Percentiles rank a stretch among this genome's conserved stretches.
Conservation (phyloP, 1,140 invertebrate genomes). For the Calosoma granatense region DNA sequence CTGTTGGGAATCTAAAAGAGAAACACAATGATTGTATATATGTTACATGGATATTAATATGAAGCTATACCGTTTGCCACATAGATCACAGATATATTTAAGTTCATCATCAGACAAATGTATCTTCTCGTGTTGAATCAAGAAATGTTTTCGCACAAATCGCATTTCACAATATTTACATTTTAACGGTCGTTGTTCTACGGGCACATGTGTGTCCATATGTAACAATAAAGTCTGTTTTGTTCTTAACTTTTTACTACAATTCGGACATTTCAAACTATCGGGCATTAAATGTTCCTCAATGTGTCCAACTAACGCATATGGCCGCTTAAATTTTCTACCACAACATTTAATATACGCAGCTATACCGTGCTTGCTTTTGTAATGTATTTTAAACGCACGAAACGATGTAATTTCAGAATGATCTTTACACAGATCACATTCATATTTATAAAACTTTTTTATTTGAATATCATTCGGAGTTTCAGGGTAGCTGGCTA, state of each 20-base stretch:
- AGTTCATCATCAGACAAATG: background rate
- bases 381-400: background rate
- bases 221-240: background rate
- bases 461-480: background rate
- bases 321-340: background rate
- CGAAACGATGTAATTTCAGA: background rate
- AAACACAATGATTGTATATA: background rate
- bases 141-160: slow-evolving; percentile 3
- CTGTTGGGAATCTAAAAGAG: background rate
- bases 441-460: slow-evolving; percentile 6
- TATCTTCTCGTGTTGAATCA: background rate
- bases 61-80: background rate
- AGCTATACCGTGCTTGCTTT: background rate
- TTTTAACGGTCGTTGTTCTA: background rate
- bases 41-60: no score
- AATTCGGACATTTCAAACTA: background rate
- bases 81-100: slow-evolving; percentile 6
- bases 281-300: background rate
- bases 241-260: background rate
- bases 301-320: background rate
- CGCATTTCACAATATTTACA: slow-evolving; percentile 3
- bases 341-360: slow-evolving; percentile 4
- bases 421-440: slow-evolving; percentile 1
- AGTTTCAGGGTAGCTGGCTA: background rate
- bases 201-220: background rate